A percentile compares a stretch with the other conserved stretches of the same genome.
Evolutionary conservation across 1,140 invertebrate genomes (phyloP).

Genomic region (Apocrypta bakeri): DNA sequence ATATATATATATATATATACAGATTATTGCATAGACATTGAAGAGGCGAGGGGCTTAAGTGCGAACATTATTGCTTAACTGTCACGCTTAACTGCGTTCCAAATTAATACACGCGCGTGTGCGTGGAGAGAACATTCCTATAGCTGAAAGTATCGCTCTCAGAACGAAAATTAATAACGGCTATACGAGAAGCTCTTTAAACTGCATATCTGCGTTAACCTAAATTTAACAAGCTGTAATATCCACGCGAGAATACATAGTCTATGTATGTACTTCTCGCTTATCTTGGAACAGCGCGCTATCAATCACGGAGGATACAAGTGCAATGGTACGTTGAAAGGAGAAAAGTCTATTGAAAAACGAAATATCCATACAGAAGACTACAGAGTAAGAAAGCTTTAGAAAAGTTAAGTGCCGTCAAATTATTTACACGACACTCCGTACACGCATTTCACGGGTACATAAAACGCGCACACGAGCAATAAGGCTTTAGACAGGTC

Average conservation of each 20-base stretch:
- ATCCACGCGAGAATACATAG: not conserved
- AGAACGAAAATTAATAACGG: not conserved
- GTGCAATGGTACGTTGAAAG: not conserved
- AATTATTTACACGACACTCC: slow-evolving; percentile 33
- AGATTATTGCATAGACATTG: not conserved
- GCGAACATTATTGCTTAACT: no score
- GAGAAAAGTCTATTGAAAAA: not conserved
- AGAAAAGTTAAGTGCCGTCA: not conserved
- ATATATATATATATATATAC: not conserved
- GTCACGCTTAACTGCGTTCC: not conserved
- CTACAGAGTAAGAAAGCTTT: not conserved
- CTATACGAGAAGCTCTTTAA: no score
- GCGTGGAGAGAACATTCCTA: not conserved
- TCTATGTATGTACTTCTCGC: not conserved
- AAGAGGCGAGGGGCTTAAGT: no score
- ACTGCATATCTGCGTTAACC: not conserved
- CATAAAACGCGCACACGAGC: not conserved
- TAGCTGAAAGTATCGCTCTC: not conserved
- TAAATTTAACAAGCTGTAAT: slow-evolving; percentile 1
- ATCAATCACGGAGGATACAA: not conserved
- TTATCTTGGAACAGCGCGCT: not conserved
- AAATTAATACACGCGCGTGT: not conserved
- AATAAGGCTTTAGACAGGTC: no score
- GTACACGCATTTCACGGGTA: not conserved
- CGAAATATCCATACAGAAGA: not conserved